Evolutionary conservation across 2,113 vertebrate species (phyloP), one percentile per base, ranked within the genome.

Genomic region (Thunnus maccoyii): DNA sequence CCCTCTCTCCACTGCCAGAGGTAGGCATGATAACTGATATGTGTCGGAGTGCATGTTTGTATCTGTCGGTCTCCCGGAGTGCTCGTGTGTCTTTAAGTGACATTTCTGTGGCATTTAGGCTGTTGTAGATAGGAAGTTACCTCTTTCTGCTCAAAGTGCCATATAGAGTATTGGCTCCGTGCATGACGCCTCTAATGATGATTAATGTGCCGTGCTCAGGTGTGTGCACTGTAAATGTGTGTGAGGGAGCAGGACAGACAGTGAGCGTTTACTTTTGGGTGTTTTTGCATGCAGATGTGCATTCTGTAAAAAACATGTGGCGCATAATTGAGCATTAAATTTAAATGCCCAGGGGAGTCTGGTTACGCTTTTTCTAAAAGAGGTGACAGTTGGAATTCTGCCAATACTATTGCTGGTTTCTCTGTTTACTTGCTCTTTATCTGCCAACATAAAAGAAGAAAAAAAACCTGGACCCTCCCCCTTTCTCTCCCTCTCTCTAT

Each of bases 21-120:
- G 95, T 96, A 95, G 92, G 95, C 89, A 94, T 92, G 93, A 90
- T 90, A 92, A 93, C 92, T 89, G 93, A 92, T 93, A 86, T 89
- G 83, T 91, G 93, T 92, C 76, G 88, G 82, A 48, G 80, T 54
- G 91, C 25, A 46, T 86, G 73, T 69, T 80, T 80, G 60, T 74
- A 4, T 75, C 57, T 68, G 50, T 67, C 25, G 1, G 74, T 80
- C 36, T 76, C 63, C 32, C 36, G 17, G 83, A 32, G 72, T 72
- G 56, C 76, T 60, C 22, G 62, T 44, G 82, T 76, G 88, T 85
- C 56, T 77, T 25, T 46, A 14, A 69, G 74, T 90, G 86, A 80
- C 84, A 90, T 92, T 91, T 90, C 74, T 64, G 84, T 92, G 91
- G 85, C 80, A 86, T 92, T 92, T 86, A 58, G 72, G 76, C 76